Conservation (phyloP, 2,113 vertebrate genomes). For the Tiliqua scincoides region DNA sequence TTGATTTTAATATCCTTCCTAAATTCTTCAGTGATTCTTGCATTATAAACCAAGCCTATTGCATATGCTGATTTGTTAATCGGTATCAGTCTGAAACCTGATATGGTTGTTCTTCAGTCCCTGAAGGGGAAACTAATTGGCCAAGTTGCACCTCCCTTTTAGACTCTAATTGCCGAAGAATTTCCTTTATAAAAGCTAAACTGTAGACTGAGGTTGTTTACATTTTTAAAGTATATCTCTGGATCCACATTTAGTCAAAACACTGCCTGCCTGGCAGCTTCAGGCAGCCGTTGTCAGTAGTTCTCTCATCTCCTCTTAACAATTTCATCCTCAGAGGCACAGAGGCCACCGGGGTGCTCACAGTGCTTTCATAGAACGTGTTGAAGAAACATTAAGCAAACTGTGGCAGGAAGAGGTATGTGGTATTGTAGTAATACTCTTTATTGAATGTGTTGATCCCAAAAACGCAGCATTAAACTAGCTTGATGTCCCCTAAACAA, state of each 20-base stretch:
- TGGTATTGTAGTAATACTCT: background rate
- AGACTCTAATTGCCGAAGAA: background rate
- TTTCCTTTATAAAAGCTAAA: background rate
- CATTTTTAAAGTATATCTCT: background rate
- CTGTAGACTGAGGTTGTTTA: background rate
- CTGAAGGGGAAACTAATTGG: background rate
- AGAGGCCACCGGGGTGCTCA: conserved; percentile 41
- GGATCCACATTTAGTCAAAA: background rate
- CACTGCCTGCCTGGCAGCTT: background rate
- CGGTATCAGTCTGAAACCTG: background rate
- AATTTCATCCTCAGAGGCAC: conserved; percentile 67
- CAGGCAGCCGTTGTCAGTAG: background rate
- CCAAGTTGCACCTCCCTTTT: background rate
- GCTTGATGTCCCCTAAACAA: background rate
- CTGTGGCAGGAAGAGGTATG: conserved; percentile 51
- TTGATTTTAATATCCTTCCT: too few relatives aligned
- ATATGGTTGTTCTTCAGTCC: background rate
- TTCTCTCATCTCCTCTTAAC: background rate
- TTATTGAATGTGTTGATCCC: background rate
- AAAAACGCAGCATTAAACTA: background rate
- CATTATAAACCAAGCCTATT: background rate
- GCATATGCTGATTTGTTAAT: background rate
- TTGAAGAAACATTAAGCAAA: conserved; percentile 73
- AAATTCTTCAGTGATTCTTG: background rate
- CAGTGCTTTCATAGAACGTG: conserved; percentile 67